A percentile compares a stretch with the other conserved stretches of the same genome.
Evolutionary conservation across 2,113 vertebrate species (phyloP).

Genomic region (Cromileptes altivelis): DNA sequence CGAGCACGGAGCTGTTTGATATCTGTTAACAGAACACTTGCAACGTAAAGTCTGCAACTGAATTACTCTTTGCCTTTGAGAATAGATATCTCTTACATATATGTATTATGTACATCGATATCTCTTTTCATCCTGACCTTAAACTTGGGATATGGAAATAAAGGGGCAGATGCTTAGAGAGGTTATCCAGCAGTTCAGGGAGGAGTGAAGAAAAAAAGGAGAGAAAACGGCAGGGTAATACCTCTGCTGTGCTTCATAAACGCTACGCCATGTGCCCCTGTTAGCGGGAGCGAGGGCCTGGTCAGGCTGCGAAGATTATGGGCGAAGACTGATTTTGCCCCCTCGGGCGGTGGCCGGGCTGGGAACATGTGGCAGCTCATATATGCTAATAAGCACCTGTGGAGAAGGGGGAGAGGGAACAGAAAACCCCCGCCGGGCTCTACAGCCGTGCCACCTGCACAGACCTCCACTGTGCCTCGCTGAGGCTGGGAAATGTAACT

Average conservation of each 20-base stretch:
- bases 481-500: conserved; percentile 56
- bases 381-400: conserved; percentile 90
- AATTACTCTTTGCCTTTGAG: conserved; percentile 61
- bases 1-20: conserved; percentile 65
- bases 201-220: conserved; percentile 41
- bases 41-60: conserved; percentile 48
- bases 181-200: conserved; percentile 69
- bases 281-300: conserved; percentile 70
- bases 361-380: conserved; percentile 87
- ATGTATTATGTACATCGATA: conserved; percentile 44
- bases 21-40: conserved; percentile 69
- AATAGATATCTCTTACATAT: conserved; percentile 62
- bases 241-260: conserved; percentile 71
- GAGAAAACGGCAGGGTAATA: conserved; percentile 49
- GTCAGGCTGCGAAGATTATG: conserved; percentile 84
- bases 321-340: conserved; percentile 83
- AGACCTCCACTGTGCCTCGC: conserved; percentile 80
- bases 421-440: conserved; percentile 77
- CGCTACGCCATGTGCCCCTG: conserved; percentile 72
- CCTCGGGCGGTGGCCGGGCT: conserved; percentile 78
- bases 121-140: conserved; percentile 62
- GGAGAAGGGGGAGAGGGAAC: conserved; percentile 73
- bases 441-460: conserved; percentile 82
- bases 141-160: conserved; percentile 69
- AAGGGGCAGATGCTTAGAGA: conserved; percentile 60